phyloP scores from a whole-genome alignment of 2,797 vertebrate species.

The Telmatherina bonti region DNA sequence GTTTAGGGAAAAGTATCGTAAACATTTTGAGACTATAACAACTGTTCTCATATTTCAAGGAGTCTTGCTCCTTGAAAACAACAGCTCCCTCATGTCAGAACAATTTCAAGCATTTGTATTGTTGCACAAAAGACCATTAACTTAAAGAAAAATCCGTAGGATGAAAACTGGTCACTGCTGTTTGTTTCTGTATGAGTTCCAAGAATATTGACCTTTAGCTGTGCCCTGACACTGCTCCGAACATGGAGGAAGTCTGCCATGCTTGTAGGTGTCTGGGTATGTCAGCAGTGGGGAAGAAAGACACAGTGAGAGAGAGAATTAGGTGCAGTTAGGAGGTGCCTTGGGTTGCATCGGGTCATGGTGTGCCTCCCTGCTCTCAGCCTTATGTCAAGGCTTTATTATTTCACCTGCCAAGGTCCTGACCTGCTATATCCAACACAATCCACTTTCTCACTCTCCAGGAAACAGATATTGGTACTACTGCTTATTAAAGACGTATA shows the following conservation, averaged over 20 bases:
- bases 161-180: slow-evolving; percentile 19
- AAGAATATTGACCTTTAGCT: slow-evolving; percentile 66
- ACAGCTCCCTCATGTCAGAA: not conserved
- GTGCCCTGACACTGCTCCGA: slow-evolving; percentile 59
- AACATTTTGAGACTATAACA: slow-evolving; percentile 33
- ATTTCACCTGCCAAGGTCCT: slow-evolving; percentile 72
- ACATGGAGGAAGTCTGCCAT: slow-evolving; percentile 66
- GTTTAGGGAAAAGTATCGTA: slow-evolving; percentile 43
- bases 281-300: slow-evolving; percentile 62
- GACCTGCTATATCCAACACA: slow-evolving; percentile 44
- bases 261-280: slow-evolving; percentile 68
- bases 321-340: slow-evolving; percentile 64
- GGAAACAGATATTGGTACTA: slow-evolving; percentile 27
- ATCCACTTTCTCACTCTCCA: slow-evolving; percentile 24
- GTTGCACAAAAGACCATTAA: slow-evolving; percentile 4
- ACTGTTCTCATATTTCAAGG: slow-evolving; percentile 14
- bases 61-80: slow-evolving; percentile 20
- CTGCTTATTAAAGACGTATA: slow-evolving; percentile 22
- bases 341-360: slow-evolving; percentile 53
- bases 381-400: slow-evolving; percentile 77
- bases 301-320: slow-evolving; percentile 67
- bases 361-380: slow-evolving; percentile 70
- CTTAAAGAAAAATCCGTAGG: not conserved
- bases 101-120: not conserved
- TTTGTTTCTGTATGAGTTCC: slow-evolving; percentile 19